Percentiles rank a stretch among this genome's conserved stretches.
Evolutionary conservation across 2,797 vertebrate genomes (phyloP).

Genomic region (Discoglossus pictus): DNA sequence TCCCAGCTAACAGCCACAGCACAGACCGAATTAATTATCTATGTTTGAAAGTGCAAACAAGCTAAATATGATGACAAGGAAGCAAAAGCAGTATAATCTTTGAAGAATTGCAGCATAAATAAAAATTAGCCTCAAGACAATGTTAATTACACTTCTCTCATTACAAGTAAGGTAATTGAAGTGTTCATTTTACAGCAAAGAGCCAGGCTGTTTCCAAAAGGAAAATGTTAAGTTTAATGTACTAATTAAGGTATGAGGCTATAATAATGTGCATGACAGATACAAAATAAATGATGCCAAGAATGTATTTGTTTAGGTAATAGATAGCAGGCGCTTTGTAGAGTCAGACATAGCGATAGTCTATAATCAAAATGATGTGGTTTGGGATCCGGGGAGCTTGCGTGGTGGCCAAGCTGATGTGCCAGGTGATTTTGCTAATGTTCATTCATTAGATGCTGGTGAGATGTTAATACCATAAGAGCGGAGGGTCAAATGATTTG

Average conservation of each 20-base stretch:
- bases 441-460: slow-evolving; percentile 50
- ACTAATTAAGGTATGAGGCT: slow-evolving; percentile 49
- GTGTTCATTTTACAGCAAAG: slow-evolving; percentile 44
- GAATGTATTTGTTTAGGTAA: slow-evolving; percentile 50
- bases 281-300: slow-evolving; percentile 34
- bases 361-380: slow-evolving; percentile 39
- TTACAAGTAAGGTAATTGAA: slow-evolving; percentile 50
- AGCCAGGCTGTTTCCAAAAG: slow-evolving; percentile 40
- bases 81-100: slow-evolving; percentile 45
- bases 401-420: slow-evolving; percentile 32
- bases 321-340: slow-evolving; percentile 28
- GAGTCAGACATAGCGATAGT: slow-evolving; percentile 19
- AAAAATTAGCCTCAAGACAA: slow-evolving; percentile 50
- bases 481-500: slow-evolving; percentile 40
- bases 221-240: slow-evolving; percentile 50
- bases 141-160: slow-evolving; percentile 50
- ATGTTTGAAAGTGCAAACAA: slow-evolving; percentile 49
- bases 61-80: slow-evolving; percentile 50
- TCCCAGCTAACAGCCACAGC: slow-evolving; percentile 45
- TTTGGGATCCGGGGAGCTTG: slow-evolving; percentile 37
- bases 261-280: slow-evolving; percentile 44
- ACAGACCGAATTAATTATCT: slow-evolving; percentile 51
- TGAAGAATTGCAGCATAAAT: slow-evolving; percentile 49
- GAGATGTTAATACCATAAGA: slow-evolving; percentile 47
- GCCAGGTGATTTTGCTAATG: slow-evolving; percentile 49